Base-by-base conservation (phyloP, 2,797 vertebrate genomes). In the Capromys pilorides region DNA sequence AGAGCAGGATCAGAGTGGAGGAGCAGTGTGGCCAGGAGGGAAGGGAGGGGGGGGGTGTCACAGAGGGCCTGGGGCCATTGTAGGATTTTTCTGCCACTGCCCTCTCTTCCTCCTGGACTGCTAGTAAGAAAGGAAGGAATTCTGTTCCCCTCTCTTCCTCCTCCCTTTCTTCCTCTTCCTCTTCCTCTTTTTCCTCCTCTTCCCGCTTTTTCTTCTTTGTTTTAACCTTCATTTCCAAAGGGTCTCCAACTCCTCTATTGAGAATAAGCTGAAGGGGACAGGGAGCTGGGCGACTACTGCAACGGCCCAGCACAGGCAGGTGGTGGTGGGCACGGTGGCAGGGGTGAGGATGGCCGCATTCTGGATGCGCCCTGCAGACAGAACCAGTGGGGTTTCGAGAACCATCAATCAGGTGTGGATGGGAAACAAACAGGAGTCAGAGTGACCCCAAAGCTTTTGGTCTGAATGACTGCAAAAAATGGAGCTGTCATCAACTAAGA, bases 41-140 rank as follows among this genome's bases (percentile, higher is more conserved):
- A n/a, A 91, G 18, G 61, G 45, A 28, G 36, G 80, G 51, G 8
- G 61, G 45, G 24, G 36, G 80, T 41, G 8, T 62, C 57, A 19
- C 1, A 2, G 0, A 18, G 7, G 3, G 22, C 67, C 69, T n/a
- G 4, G 26, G 54, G 22, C 57, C 71, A 36, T 33, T 9, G 33
- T 71, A 78, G 59, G 39, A 78, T 45, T 82, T 79, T 64, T 3
- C 10, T 89, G 86, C 71, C 36, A 18, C 33, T 83, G 80, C 22
- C 78, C 75, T 66, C 36, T 36, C 2, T 89, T 77, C 33, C 66
- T 64, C 1, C 22, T 71, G 28, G 13, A 41, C 59, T 86, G 49
- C 62, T 93, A 93, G 45, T 57, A 54, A 89, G 79, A 26, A 89
- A 57, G 18, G 8, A 87, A 85, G 89, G 28, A 94, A 90, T 45